Evolutionary conservation across 2,113 vertebrate genomes (phyloP).

Genomic region (Phalacrocorax aristotelis): DNA sequence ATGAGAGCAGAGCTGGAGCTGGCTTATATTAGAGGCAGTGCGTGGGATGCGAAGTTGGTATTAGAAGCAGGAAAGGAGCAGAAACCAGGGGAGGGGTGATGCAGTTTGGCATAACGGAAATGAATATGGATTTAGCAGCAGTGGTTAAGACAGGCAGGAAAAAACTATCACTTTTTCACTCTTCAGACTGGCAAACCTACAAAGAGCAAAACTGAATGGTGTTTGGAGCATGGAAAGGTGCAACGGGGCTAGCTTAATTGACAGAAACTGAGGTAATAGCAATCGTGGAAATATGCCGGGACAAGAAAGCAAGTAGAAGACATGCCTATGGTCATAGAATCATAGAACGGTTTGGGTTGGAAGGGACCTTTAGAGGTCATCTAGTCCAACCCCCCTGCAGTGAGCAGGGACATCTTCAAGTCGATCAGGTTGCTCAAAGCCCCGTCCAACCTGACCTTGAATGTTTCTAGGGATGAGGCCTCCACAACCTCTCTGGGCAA

Average conservation of each 20-base stretch:
- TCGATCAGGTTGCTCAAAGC: too few species aligned
- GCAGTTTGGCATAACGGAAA: not conserved
- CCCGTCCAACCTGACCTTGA: too few species aligned
- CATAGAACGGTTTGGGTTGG: too few species aligned
- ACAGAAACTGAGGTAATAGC: not conserved
- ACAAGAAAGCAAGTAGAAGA: not conserved
- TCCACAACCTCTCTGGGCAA: too few species aligned
- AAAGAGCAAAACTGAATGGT: not conserved
- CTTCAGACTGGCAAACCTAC: not conserved
- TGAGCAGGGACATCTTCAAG: too few species aligned
- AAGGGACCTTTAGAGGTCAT: too few species aligned
- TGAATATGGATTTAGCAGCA: not conserved
- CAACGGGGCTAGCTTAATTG: not conserved
- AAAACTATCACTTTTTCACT: not conserved
- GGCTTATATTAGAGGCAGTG: not conserved
- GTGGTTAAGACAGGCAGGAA: not conserved
- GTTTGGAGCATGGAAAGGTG: not conserved
- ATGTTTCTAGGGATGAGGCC: too few species aligned
- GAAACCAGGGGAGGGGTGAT: not conserved
- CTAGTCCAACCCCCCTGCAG: too few species aligned
- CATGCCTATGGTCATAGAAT: not conserved
- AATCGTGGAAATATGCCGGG: not conserved
- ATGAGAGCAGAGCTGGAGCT: not conserved
- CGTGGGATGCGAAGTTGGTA: not conserved
- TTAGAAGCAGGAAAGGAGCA: not conserved